phyloP scores from a whole-genome alignment of 2,797 vertebrate species.

The Gephyroberyx darwinii region DNA sequence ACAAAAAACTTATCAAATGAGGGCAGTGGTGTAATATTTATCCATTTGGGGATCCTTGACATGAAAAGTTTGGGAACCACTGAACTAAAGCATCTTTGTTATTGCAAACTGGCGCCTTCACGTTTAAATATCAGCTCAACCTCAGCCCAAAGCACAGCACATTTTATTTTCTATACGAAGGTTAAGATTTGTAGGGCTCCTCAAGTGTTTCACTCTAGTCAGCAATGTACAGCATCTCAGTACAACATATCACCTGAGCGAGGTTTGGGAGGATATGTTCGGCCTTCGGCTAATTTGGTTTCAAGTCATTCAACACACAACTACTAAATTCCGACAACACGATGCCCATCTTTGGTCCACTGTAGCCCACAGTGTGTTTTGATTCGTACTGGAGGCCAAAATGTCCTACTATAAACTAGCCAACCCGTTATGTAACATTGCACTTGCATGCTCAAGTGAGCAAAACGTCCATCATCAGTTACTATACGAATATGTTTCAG shows the following conservation, averaged over 20 bases:
- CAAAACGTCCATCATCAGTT: constrained; percentile 17
- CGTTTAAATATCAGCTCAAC: not conserved
- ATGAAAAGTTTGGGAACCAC: not conserved
- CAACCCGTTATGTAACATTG: constrained; percentile 71
- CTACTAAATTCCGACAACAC: not conserved
- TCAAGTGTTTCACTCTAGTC: not conserved
- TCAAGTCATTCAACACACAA: not conserved
- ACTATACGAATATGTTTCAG: not conserved
- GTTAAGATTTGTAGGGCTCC: not conserved
- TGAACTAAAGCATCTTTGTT: not conserved
- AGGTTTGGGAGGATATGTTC: not conserved
- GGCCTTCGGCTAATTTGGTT: not conserved
- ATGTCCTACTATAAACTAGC: constrained; percentile 52
- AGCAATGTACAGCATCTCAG: not conserved
- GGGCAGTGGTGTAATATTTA: not conserved
- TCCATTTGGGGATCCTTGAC: not conserved
- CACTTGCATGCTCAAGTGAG: constrained; percentile 59
- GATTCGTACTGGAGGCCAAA: constrained; percentile 62
- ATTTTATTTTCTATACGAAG: no score
- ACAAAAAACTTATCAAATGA: not conserved
- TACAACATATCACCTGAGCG: no score
- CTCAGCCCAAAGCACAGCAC: no score
- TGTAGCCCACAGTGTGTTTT: constrained; percentile 43
- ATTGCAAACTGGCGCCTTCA: not conserved
- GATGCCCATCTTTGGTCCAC: not conserved